A percentile compares a stretch with the other conserved stretches of the same genome.
Conservation (phyloP, 2,797 vertebrate species). For the Lycodopsis pacificus region DNA sequence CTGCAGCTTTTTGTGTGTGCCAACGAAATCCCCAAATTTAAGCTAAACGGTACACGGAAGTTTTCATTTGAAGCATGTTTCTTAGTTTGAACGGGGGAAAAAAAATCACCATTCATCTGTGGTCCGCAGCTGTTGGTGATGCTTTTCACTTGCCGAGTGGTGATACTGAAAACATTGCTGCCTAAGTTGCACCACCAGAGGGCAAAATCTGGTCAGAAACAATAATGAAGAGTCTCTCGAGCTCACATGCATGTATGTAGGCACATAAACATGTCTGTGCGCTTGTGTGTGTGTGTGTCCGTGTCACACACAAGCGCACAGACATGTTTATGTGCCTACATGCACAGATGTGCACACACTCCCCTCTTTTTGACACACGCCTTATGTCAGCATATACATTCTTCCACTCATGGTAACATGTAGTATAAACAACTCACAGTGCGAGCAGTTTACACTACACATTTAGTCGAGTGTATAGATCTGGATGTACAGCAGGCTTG, state of each 20-base stretch:
- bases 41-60: neutral
- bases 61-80: neutral
- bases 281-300: too few species aligned
- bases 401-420: conserved; percentile 20
- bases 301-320: conserved; percentile 9
- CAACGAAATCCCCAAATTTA: neutral
- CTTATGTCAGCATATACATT: conserved; percentile 44
- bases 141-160: conserved; percentile 30
- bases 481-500: conserved; percentile 5
- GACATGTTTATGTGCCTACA: conserved; percentile 25
- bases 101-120: conserved; percentile 11
- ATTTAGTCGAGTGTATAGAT: conserved; percentile 23
- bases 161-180: conserved; percentile 47
- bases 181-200: conserved; percentile 76
- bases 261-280: too few species aligned
- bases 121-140: conserved; percentile 26
- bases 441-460: conserved; percentile 41
- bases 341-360: conserved; percentile 22
- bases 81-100: neutral
- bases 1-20: neutral
- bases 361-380: conserved; percentile 3
- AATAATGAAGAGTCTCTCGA: conserved; percentile 34
- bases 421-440: conserved; percentile 33
- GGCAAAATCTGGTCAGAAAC: conserved; percentile 83
- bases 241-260: conserved; percentile 18